A percentile compares a stretch with the other conserved stretches of the same genome.
These are phyloP conservation scores for Petromus typicus DNA, from an alignment of 2,113 vertebrate species.

Conservation along the genomic window DNA sequence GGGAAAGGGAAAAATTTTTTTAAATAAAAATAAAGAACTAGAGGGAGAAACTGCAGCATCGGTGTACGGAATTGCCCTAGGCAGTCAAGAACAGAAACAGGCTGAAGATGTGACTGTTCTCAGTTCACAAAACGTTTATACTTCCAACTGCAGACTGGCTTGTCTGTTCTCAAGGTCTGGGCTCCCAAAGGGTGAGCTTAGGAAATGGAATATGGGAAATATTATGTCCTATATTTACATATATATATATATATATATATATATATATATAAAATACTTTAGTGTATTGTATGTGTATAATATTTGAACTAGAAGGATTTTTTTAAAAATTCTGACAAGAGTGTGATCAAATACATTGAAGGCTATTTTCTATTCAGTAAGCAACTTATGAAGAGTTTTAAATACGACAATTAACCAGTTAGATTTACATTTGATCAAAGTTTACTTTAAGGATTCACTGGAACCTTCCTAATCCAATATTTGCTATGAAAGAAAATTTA, in stretches of 20 bases:
- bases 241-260: not conserved
- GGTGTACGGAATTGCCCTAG: not conserved
- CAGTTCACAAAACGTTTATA: not conserved
- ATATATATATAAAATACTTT: constrained; percentile 2
- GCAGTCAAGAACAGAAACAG: not conserved
- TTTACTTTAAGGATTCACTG: constrained; percentile 20
- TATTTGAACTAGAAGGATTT: not conserved
- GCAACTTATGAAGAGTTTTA: constrained; percentile 10
- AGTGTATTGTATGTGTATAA: not conserved
- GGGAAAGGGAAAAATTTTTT: not conserved
- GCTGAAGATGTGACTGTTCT: not conserved
- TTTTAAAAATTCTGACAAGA: not conserved
- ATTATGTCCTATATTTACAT: not conserved
- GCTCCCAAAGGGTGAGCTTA: not conserved
- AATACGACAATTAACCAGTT: constrained; percentile 30
- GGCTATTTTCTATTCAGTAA: constrained; percentile 21
- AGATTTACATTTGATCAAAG: not conserved
- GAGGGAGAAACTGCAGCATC: not conserved
- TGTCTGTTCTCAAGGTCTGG: not conserved
- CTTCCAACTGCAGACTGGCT: not conserved
- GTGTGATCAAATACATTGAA: constrained; percentile 1
- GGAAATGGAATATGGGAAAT: not conserved
- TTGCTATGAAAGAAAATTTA: constrained; percentile 11
- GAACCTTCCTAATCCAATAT: not conserved
- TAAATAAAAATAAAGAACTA: not conserved